Evolutionary conservation across 2,113 vertebrate species (phyloP), one percentile per base, ranked within the genome.

Genomic region (Turnix velox): DNA sequence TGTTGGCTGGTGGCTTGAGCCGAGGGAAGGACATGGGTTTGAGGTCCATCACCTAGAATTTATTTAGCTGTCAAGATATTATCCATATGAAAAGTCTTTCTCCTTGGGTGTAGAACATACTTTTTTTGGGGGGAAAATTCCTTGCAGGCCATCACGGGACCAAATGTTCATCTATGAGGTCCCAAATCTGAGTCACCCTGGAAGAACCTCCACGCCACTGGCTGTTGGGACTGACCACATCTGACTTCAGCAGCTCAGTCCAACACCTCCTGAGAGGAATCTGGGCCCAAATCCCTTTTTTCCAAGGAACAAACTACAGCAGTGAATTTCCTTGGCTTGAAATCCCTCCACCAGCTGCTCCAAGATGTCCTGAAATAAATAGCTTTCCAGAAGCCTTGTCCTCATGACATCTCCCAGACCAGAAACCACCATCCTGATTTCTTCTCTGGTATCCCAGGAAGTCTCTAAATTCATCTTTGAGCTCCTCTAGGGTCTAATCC

Each of bases 231-330:
- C 35, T 42, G 52, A 51, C 71, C n/a, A 54, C 3, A 1, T 54
- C 45, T 87, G 78, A 92, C 71, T 66, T 71, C 88, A 93, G 19
- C 35, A 0, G 2, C 86, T 90, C 77, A 12, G 0, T 63, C 59
- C 55, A 24, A 0, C 4, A 30, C 23, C 84, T 88, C 76, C 82
- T 0, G 0, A 55, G 30, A 77, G 46, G 55, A 92, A 7, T 7
- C 55, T 74, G 80, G 77, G 39, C 84, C 65, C 46, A 35, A 67
- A 87, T 63, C 61, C 22, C 14, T 33, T 59, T 54, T 90, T 88
- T 80, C 86, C 73, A 39, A 14, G 89, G 87, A 84, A 87, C 37
- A 92, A 92, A 79, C 52, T 30, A 12, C 61, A 89, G 57, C 90
- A 87, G 15, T 1, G 43, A 91, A 2, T 94, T 92, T 89, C 61